Conservation (phyloP, 1,140 invertebrate species). For the Neodiprion fabricii region DNA sequence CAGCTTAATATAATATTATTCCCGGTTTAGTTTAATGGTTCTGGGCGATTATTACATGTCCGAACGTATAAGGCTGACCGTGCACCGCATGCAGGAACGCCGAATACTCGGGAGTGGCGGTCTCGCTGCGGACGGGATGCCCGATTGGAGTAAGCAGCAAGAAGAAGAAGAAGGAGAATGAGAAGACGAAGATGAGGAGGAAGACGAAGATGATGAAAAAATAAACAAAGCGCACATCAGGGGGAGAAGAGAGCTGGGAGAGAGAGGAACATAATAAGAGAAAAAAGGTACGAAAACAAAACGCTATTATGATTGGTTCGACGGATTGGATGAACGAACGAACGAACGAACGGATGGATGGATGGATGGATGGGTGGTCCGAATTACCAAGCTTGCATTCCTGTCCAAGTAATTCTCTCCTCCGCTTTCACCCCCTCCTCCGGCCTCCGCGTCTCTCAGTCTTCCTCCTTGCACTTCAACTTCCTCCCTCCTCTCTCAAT, state of each 20-base stretch:
- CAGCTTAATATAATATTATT: constrained; percentile 64
- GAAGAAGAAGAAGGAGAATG: not conserved
- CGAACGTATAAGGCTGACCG: constrained; percentile 20
- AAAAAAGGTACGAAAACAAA: constrained; percentile 55
- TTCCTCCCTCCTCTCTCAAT: not conserved
- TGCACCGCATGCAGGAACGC: constrained; percentile 24
- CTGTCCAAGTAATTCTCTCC: constrained; percentile 1
- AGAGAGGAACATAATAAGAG: constrained; percentile 25
- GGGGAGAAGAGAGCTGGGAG: constrained; percentile 20
- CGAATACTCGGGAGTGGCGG: not conserved
- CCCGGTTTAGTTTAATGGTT: constrained; percentile 64
- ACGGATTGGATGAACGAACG: constrained; percentile 43
- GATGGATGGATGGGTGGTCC: constrained; percentile 53
- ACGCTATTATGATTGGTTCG: constrained; percentile 56
- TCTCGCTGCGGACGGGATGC: not conserved
- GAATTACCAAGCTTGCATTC: constrained; percentile 48
- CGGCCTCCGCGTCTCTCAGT: not conserved
- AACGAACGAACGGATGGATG: not conserved
- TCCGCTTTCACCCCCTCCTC: not conserved
- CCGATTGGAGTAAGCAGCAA: not conserved
- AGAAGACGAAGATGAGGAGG: not conserved
- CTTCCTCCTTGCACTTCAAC: not conserved
- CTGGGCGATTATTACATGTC: constrained; percentile 60
- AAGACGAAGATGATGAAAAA: not conserved
- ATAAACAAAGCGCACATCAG: constrained; percentile 4